These are phyloP conservation scores for Drosophila testacea DNA, from an alignment of 2,888 invertebrate species.

Conservation along the genomic window DNA sequence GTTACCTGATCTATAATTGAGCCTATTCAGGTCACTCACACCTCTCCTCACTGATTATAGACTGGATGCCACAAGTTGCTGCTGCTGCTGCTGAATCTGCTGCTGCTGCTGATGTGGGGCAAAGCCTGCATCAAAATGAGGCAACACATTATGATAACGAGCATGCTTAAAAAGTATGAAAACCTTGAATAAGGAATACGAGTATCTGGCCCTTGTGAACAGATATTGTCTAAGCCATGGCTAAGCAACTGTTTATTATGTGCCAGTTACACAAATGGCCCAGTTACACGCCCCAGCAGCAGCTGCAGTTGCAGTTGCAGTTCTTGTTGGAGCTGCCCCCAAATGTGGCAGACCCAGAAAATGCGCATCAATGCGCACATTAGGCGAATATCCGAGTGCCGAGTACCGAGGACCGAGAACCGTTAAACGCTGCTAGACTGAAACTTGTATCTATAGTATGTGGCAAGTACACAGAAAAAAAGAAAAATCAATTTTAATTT, in stretches of 20 bases:
- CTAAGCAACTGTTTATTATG: constrained; percentile 78
- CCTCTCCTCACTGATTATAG: constrained; percentile 65
- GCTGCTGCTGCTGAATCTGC: constrained; percentile 11
- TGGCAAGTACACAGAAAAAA: constrained; percentile 8
- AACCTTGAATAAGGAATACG: constrained; percentile 12
- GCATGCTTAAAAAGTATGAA: constrained; percentile 58
- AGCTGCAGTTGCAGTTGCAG: constrained; percentile 38
- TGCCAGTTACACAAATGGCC: constrained; percentile 77
- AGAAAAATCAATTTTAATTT: too few species aligned
- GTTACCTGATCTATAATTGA: constrained; percentile 42
- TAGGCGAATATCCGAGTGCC: constrained; percentile 44
- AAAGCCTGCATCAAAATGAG: constrained; percentile 51
- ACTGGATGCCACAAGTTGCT: constrained; percentile 13
- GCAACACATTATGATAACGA: constrained; percentile 77
- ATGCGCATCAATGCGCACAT: constrained; percentile 75
- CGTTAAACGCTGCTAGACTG: constrained; percentile 66
- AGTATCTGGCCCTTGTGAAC: constrained; percentile 42
- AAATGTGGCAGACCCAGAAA: constrained; percentile 46
- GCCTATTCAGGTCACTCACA: constrained; percentile 68
- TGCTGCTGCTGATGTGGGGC: constrained; percentile 29
- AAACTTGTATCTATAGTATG: constrained; percentile 28
- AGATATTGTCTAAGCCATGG: constrained; percentile 46
- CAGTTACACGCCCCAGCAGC: constrained; percentile 70
- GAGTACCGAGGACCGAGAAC: constrained; percentile 40
- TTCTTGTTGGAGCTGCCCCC: constrained; percentile 19